Conservation (phyloP, 1,140 invertebrate genomes). For the Caenorhabditis tropicalis region DNA sequence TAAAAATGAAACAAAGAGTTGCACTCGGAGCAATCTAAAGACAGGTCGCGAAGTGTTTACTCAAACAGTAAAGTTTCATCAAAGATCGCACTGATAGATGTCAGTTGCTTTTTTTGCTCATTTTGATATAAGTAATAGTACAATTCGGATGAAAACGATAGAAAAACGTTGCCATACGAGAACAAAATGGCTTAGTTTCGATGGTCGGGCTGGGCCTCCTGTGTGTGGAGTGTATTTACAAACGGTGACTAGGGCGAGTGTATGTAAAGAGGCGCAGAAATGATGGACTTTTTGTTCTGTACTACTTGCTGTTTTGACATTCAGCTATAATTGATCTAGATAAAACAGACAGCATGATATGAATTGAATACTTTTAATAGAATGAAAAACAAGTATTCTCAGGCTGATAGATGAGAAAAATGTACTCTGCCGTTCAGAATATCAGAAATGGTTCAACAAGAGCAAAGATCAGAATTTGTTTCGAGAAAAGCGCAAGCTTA, state of each 20-base stretch:
- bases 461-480: not conserved
- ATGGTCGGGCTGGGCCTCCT: not conserved
- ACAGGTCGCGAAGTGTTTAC: not conserved
- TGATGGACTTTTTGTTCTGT: not conserved
- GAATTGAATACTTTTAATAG: too few species aligned
- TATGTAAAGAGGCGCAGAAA: not conserved
- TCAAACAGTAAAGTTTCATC: not conserved
- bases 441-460: not conserved
- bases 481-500: not conserved
- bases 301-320: not conserved
- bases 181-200: not conserved
- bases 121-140: too few species aligned
- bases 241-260: not conserved
- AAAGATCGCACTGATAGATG: not conserved
- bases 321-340: not conserved
- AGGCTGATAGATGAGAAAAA: too few species aligned
- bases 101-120: not conserved
- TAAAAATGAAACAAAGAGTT: not conserved
- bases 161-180: not conserved
- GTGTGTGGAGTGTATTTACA: slow-evolving; percentile 1
- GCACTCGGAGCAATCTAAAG: not conserved
- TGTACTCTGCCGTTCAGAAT: too few species aligned
- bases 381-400: too few species aligned
- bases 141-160: not conserved
- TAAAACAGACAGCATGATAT: too few species aligned